Base-by-base conservation (phyloP, 1,140 invertebrate species). In the Brachionus asplanchnoidis region DNA sequence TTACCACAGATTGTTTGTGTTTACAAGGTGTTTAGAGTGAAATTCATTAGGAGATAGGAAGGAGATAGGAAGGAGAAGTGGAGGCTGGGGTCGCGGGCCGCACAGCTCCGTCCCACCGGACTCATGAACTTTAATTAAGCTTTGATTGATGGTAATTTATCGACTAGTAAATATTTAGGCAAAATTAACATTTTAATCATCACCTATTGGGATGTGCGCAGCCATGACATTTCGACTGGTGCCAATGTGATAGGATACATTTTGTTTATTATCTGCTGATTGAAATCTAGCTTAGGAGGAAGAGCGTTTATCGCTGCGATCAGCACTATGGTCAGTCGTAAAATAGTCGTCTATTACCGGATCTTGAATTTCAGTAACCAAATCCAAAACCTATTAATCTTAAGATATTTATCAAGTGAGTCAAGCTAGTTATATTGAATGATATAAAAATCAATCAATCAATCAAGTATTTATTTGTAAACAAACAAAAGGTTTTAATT, bases 311-410 rank as follows among this genome's bases (percentile, higher is more conserved):
- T 68, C 32, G 11, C 32, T 17, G 9, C 66, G n/a, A 68, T 68
- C 32, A 73, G 32, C 36, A 73, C 40, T 42, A 9, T 20, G 42
- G 40, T 7, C 68, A 73, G 68, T 42, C 14, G 42, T 73, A 73
- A 73, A 73, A 73, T 20, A 40, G 68, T 73, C 68, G 68, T 73
- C 68, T 73, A 40, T 14, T 42, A 42, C 68, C 68, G 68, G 68
- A 73, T 73, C 68, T 73, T 73, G n/a, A 73, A 73, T 73, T 73
- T 73, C 68, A 73, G 68, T 73, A 73, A 73, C 68, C 68, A 73
- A 73, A 73, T 68, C 66, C 66, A 68, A 68, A 68, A 68, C 28
- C 68, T 73, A 73, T 73, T 73, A 73, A 73, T 73, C 68, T 73
- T 73, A 46, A 73, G 68, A 73, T 73, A 73, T 73, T 73, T 73